phyloP scores from a whole-genome alignment of 2,113 vertebrate species.

The Crotalus horridus region DNA sequence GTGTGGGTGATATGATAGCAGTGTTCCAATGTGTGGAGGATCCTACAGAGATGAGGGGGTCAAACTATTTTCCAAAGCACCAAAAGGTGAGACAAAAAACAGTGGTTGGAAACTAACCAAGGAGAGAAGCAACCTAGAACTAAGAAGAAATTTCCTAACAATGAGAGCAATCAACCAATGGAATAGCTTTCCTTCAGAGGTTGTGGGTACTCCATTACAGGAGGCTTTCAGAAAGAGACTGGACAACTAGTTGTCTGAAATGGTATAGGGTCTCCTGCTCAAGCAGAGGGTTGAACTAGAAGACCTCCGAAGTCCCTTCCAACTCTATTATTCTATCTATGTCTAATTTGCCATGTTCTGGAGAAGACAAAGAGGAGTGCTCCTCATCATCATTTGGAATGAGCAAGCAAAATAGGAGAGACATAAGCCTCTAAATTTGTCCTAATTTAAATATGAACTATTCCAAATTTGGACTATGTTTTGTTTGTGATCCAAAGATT shows the following conservation, averaged over 20 bases:
- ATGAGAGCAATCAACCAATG: background rate
- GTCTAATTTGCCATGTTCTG: background rate
- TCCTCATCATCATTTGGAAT: background rate
- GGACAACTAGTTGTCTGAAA: background rate
- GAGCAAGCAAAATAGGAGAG: background rate
- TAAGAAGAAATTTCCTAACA: too few relatives aligned
- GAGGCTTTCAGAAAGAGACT: background rate
- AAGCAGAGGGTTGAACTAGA: background rate
- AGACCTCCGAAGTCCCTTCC: background rate
- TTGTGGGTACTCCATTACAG: background rate
- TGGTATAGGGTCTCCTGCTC: background rate
- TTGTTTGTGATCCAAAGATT: background rate
- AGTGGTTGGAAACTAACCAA: background rate
- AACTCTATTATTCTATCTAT: background rate
- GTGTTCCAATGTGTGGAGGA: background rate
- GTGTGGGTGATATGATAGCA: background rate
- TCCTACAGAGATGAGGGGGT: background rate
- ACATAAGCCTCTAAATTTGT: background rate
- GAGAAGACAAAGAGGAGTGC: background rate
- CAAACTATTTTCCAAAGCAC: background rate
- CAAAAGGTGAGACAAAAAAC: background rate
- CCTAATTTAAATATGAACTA: background rate
- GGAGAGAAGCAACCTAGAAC: background rate
- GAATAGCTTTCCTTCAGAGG: background rate
- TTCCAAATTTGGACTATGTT: background rate